phyloP scores from a whole-genome alignment of 2,113 vertebrate species.

The Lepisosteus oculatus region DNA sequence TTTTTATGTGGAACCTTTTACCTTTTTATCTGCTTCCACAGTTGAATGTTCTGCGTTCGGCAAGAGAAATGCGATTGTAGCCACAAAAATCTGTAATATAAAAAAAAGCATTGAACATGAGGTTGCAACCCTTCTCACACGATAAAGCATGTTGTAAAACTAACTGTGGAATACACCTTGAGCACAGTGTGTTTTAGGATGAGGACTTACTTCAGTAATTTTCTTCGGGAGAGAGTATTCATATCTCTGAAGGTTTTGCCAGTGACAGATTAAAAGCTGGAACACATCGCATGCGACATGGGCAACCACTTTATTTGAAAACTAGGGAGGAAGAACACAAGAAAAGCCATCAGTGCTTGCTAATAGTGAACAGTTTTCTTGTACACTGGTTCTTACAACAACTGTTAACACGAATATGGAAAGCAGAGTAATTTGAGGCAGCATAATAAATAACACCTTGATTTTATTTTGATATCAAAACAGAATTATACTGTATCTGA shows the following conservation, averaged over 20 bases:
- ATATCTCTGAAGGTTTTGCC: constrained; percentile 84
- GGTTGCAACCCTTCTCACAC: too few relatives aligned
- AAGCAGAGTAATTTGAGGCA: too few relatives aligned
- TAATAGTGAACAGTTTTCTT: not conserved
- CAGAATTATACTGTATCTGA: too few relatives aligned
- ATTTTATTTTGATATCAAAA: not conserved
- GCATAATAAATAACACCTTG: not conserved
- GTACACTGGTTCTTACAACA: not conserved
- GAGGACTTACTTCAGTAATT: constrained; percentile 82
- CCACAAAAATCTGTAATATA: constrained; percentile 86
- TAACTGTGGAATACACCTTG: not conserved
- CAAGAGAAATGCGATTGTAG: constrained; percentile 93
- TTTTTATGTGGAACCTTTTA: constrained; percentile 51
- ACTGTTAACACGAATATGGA: too few relatives aligned
- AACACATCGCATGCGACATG: constrained; percentile 91
- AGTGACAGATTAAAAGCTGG: constrained; percentile 88
- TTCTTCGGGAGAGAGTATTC: constrained; percentile 81
- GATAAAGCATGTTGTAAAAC: too few relatives aligned
- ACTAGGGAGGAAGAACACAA: constrained; percentile 56
- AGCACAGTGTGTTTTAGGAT: constrained; percentile 19
- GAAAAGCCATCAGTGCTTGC: too few relatives aligned
- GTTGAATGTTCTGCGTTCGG: constrained; percentile 89
- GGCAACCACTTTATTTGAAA: constrained; percentile 88
- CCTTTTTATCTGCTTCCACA: constrained; percentile 94
- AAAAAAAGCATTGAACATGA: constrained; percentile 5